Evolutionary conservation across 2,888 invertebrate species (phyloP).

Genomic region (Phasia obesa): DNA sequence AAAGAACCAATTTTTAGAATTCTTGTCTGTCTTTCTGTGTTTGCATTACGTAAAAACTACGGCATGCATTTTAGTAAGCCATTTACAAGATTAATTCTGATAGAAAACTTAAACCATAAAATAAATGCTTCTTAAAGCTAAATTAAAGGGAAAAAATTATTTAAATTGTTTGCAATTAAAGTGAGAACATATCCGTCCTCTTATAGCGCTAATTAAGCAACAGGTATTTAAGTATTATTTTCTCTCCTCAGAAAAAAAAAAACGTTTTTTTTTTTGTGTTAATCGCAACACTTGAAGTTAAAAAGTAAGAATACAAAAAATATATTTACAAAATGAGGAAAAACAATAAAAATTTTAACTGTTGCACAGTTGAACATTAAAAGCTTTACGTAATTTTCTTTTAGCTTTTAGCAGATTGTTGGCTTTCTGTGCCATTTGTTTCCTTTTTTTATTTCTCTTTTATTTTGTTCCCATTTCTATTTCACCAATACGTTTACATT

Average conservation of each 20-base stretch:
- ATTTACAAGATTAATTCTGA: no score
- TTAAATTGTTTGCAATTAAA: constrained; percentile 19
- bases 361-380: constrained; percentile 44
- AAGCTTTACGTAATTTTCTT: constrained; percentile 32
- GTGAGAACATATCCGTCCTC: neutral
- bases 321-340: constrained; percentile 11
- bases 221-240: constrained; percentile 49
- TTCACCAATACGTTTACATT: constrained; percentile 42
- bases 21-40: no score
- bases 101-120: no score
- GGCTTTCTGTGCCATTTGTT: neutral
- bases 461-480: constrained; percentile 22
- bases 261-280: neutral
- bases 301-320: constrained; percentile 14
- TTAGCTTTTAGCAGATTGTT: constrained; percentile 56
- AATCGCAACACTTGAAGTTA: constrained; percentile 40
- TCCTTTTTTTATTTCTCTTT: constrained; percentile 17
- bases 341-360: constrained; percentile 42
- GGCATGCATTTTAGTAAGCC: no score
- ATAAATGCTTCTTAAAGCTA: neutral
- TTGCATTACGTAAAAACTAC: no score
- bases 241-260: neutral
- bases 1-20: no score
- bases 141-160: neutral
- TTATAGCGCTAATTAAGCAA: constrained; percentile 49